phyloP scores from a whole-genome alignment of 1,140 invertebrate species.

The Glomeris maerens region DNA sequence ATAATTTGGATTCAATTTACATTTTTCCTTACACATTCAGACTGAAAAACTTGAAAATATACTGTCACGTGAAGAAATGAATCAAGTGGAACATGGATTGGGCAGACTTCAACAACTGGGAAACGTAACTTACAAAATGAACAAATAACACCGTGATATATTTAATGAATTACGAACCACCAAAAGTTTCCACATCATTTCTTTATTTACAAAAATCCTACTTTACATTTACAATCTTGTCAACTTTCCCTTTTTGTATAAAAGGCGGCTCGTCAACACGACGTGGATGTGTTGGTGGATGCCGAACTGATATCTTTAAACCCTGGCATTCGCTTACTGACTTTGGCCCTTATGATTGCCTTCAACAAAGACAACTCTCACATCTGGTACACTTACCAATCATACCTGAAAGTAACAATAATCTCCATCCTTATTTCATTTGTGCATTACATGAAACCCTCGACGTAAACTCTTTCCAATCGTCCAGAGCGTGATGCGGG shows the following conservation, averaged over 20 bases:
- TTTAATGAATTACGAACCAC: no score
- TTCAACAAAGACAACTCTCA: conserved; percentile 22
- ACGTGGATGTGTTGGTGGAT: conserved; percentile 25
- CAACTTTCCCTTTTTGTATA: conserved; percentile 1
- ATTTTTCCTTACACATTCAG: no score
- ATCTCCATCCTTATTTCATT: conserved; percentile 8
- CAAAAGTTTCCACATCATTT: no score
- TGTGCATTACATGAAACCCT: conserved; percentile 13
- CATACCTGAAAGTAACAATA: conserved; percentile 26
- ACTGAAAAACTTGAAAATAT: no score
- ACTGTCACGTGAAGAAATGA: no score
- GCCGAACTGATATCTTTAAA: conserved; percentile 31
- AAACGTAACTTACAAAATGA: no score
- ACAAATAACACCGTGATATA: no score
- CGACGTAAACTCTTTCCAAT: conserved; percentile 17
- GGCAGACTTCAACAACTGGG: no score
- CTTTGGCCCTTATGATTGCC: conserved; percentile 25
- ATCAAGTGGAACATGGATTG: no score
- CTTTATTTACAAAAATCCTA: no score
- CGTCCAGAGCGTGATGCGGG: conserved; percentile 3
- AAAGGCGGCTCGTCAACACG: conserved; percentile 10
- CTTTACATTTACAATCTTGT: no score
- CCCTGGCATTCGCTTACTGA: conserved; percentile 24
- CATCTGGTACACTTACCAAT: conserved; percentile 28
- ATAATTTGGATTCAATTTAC: no score